Conservation (phyloP, 2,113 vertebrate genomes). For the Pelmatolapia mariae region DNA sequence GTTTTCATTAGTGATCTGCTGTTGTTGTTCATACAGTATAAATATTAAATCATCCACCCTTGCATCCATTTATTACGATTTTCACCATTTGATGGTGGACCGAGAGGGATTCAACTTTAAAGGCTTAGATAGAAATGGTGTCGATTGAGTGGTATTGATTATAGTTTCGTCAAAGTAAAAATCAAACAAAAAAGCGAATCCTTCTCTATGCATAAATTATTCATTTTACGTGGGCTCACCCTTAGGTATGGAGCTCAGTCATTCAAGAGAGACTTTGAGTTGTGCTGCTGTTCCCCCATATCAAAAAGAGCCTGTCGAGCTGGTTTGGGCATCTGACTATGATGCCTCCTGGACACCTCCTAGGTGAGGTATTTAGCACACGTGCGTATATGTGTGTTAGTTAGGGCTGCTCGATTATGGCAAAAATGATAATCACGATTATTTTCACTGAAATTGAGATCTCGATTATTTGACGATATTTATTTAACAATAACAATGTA, state of each 20-base stretch:
- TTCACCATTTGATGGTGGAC: background rate
- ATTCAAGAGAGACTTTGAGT: background rate
- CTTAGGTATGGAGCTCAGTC: background rate
- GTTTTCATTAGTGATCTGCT: background rate
- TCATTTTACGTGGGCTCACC: background rate
- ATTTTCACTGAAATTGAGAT: too few relatives aligned
- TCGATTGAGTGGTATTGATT: background rate
- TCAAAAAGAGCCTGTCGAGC: background rate
- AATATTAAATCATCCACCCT: background rate
- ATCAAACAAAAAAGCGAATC: background rate
- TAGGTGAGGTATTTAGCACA: background rate
- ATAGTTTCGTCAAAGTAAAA: background rate
- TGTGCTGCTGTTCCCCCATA: background rate
- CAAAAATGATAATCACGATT: too few relatives aligned
- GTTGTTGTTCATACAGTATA: background rate
- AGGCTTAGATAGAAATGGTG: background rate
- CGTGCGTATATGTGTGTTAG: background rate
- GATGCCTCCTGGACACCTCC: background rate
- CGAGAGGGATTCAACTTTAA: background rate
- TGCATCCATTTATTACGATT: background rate
- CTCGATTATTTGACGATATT: too few relatives aligned
- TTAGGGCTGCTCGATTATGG: too few relatives aligned
- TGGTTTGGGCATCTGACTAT: background rate
- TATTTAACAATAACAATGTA: too few relatives aligned
- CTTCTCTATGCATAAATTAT: background rate